phyloP scores from a whole-genome alignment of 1,140 invertebrate genomes.

The Melanaphis sacchari region DNA sequence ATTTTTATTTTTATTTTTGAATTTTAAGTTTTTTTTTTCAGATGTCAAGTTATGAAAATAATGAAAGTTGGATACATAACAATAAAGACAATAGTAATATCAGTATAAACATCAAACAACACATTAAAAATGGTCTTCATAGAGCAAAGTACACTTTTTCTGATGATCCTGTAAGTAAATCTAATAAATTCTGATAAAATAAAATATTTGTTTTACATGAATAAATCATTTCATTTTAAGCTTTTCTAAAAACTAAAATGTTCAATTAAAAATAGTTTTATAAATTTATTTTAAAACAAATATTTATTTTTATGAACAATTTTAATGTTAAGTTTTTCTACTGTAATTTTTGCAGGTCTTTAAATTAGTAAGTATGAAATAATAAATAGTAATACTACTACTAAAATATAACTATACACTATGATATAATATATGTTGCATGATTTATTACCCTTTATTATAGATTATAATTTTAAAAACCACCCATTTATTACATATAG shows the following conservation, averaged over 20 bases:
- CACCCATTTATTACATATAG: too few relatives aligned
- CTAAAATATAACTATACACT: too few relatives aligned
- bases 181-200: background rate
- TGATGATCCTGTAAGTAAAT: constrained; percentile 35
- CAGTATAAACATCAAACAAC: constrained; percentile 11
- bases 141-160: background rate
- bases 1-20: too few relatives aligned
- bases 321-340: too few relatives aligned
- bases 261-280: background rate
- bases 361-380: too few relatives aligned
- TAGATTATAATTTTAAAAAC: too few relatives aligned
- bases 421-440: too few relatives aligned
- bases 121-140: background rate
- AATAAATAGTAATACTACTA: too few relatives aligned
- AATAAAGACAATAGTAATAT: background rate
- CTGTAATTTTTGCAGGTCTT: too few relatives aligned
- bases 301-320: too few relatives aligned
- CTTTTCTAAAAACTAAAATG: background rate
- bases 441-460: too few relatives aligned
- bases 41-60: background rate
- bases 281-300: too few relatives aligned
- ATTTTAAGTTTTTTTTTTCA: background rate
- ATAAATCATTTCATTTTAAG: background rate
- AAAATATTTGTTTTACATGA: background rate
- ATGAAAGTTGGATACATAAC: background rate